Base-by-base conservation (phyloP, 1,140 invertebrate genomes). In the Caenorhabditis elegans region DNA sequence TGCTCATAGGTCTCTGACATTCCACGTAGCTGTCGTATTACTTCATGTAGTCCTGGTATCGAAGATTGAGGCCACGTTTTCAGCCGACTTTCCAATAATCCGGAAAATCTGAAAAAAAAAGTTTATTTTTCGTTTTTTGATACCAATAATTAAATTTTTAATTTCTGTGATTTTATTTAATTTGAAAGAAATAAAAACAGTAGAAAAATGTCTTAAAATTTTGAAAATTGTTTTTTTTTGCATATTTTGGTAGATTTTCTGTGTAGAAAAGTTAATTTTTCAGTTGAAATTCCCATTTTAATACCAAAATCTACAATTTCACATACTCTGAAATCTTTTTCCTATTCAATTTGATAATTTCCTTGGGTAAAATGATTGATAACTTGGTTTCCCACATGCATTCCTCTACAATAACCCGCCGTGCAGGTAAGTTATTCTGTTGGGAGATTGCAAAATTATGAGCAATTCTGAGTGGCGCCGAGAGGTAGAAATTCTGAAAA, bases 371-470 rank as follows among this genome's bases (percentile, higher is more conserved):
- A 22, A 77, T 46, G 5, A 83, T 24, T 17, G 76, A 79, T 8
- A 83, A n/a, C 47, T 83, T 83, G 5, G 76, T 39, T 28, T 83
- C 82, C 28, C 49, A 70, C 76, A 83, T 79, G 6, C 79, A 28
- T 49, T 83, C 82, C 31, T 78, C 76, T n/a, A 79, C 53, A 13
- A 43, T 76, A 1, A 83, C 36, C n/a, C 76, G 17, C n/a, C 82
- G 34, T 3, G 47, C 26, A 0, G 82, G 82, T 13, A 83, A 39
- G 13, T 65, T 65, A 22, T 78, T 70, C 31, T 82, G 79, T 55
- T 83, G 82, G 6, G 82, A 60, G 22, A 83, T 70, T 11, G 82
- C 76, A 26, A 83, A 83, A 47, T 34, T 75, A 46, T 83, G 82
- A 0, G 46, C 46, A 2, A 48, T 46, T 76, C 34, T 79, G 26